phyloP scores from a whole-genome alignment of 37 sponge, comb jelly and placozoan species.

The Haliclona indistincta region DNA sequence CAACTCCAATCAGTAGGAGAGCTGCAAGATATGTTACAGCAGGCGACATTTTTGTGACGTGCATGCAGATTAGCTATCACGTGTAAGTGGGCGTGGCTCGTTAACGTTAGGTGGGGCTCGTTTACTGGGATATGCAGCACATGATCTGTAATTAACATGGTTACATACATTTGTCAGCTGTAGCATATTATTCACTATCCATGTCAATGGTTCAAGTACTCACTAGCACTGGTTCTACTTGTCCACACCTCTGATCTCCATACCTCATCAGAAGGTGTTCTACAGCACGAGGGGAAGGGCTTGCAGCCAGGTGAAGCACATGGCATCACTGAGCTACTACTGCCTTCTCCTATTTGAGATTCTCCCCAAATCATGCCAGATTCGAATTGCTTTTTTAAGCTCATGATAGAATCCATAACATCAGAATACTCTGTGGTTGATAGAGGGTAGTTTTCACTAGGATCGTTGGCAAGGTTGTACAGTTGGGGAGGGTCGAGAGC shows the following conservation, averaged over 20 bases:
- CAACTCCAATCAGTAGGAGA: too few relatives aligned
- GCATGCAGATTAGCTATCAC: too few relatives aligned
- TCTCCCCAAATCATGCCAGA: conserved; percentile 7
- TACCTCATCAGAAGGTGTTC: conserved; percentile 3
- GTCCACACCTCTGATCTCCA: neutral
- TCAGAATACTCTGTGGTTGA: conserved; percentile 19
- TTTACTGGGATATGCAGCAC: too few relatives aligned
- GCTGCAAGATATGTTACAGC: too few relatives aligned
- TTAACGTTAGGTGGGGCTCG: too few relatives aligned
- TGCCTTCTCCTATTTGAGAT: conserved; percentile 30
- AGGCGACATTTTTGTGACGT: too few relatives aligned
- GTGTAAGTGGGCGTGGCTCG: too few relatives aligned
- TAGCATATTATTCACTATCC: too few relatives aligned
- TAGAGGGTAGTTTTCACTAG: conserved; percentile 64
- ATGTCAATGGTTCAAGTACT: too few relatives aligned
- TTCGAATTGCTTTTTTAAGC: conserved; percentile 25
- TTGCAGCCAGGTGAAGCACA: conserved; percentile 58
- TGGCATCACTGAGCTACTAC: neutral
- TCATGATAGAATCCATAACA: conserved; percentile 28
- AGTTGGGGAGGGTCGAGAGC: conserved; percentile 59
- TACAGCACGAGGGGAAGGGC: conserved; percentile 68
- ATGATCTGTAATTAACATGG: too few relatives aligned
- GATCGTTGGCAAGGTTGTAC: conserved; percentile 58
- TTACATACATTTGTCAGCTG: too few relatives aligned
- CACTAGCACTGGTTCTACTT: conserved; percentile 1